Conservation (phyloP, 2,888 invertebrate species). For the Endomychus coccineus region DNA sequence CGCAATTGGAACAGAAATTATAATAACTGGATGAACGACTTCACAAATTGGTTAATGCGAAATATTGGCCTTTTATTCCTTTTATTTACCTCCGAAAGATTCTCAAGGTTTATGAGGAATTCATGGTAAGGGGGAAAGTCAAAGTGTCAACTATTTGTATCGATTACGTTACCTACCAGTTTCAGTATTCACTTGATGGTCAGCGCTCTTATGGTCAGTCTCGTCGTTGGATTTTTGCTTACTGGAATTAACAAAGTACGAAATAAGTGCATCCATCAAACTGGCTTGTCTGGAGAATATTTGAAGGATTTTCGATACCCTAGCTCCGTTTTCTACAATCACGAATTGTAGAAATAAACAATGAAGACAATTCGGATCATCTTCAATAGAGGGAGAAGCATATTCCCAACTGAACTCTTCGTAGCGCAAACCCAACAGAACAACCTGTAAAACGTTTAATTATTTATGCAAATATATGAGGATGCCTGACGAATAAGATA, state of each 20-base stretch:
- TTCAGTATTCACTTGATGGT: constrained; percentile 32
- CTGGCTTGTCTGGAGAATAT: constrained; percentile 67
- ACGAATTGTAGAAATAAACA: constrained; percentile 89
- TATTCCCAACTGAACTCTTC: constrained; percentile 91
- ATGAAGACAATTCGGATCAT: constrained; percentile 78
- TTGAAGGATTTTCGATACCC: constrained; percentile 74
- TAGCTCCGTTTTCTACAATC: constrained; percentile 66
- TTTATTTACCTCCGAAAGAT: no score
- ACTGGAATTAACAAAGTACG: constrained; percentile 72
- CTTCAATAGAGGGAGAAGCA: constrained; percentile 77
- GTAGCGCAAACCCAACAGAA: constrained; percentile 76
- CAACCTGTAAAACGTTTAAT: no score
- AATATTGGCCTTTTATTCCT: no score
- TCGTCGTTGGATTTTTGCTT: constrained; percentile 46
- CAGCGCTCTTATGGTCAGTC: constrained; percentile 35
- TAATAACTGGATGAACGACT: no score
- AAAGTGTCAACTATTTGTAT: no score
- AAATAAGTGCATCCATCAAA: constrained; percentile 82
- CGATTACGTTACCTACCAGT: constrained; percentile 39
- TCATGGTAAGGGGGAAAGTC: no score
- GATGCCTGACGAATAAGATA: no score
- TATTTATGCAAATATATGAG: no score
- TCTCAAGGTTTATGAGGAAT: no score
- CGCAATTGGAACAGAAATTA: no score
- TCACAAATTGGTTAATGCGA: no score